phyloP scores from a whole-genome alignment of 2,888 invertebrate genomes.

The Entomobrya multifasciata region DNA sequence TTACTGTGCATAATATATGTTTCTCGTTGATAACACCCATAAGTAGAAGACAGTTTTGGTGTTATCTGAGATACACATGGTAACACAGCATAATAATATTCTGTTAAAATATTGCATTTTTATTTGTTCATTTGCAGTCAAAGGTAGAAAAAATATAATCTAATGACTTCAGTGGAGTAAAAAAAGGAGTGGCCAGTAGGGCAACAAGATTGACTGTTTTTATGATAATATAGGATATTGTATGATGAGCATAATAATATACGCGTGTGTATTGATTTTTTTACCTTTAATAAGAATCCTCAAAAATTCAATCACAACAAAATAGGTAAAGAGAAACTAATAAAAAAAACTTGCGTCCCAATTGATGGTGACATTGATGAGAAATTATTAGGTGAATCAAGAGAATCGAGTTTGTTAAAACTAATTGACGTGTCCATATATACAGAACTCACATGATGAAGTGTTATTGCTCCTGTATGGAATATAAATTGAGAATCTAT shows the following conservation, averaged over 20 bases:
- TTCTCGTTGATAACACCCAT: slow-evolving; percentile 9
- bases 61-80: no score
- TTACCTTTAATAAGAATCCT: slow-evolving; percentile 45
- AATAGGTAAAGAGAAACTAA: not conserved
- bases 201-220: slow-evolving; percentile 7
- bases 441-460: slow-evolving; percentile 67
- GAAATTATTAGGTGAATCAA: slow-evolving; percentile 77
- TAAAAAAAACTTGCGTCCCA: slow-evolving; percentile 53
- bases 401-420: slow-evolving; percentile 74
- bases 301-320: slow-evolving; percentile 33
- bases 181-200: slow-evolving; percentile 44
- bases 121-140: slow-evolving; percentile 32
- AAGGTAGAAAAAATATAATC: slow-evolving; percentile 10
- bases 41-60: slow-evolving; percentile 39
- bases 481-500: slow-evolving; percentile 40
- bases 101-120: slow-evolving; percentile 33
- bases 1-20: not conserved
- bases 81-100: slow-evolving; percentile 10
- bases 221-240: slow-evolving; percentile 13
- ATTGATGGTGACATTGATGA: slow-evolving; percentile 78
- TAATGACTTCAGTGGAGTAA: slow-evolving; percentile 41
- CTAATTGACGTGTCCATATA: slow-evolving; percentile 71
- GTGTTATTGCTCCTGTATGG: slow-evolving; percentile 49
- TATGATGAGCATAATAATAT: not conserved
- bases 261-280: slow-evolving; percentile 41